Evolutionary conservation across 2,797 vertebrate species (phyloP).

Genomic region (Sus cebifrons): DNA sequence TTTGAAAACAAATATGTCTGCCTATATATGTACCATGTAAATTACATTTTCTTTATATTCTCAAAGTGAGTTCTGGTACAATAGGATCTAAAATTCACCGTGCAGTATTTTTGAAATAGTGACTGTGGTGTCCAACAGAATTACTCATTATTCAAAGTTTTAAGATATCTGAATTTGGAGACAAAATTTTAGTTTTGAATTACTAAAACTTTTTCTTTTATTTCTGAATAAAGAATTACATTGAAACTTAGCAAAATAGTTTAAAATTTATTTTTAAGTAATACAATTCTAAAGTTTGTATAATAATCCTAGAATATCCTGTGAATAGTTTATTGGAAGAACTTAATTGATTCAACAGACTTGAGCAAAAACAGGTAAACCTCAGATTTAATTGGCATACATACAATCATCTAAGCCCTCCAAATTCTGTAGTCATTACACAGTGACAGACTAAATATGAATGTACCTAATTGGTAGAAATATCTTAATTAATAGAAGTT

Average conservation of each 20-base stretch:
- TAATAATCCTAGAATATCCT: slow-evolving; percentile 5
- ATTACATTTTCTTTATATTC: neutral
- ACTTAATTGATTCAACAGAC: slow-evolving; percentile 30
- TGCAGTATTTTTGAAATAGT: neutral
- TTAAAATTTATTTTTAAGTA: neutral
- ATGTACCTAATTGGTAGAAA: slow-evolving; percentile 80
- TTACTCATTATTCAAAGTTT: neutral
- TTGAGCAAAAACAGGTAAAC: slow-evolving; percentile 63
- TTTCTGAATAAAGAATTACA: neutral
- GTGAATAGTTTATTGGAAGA: neutral
- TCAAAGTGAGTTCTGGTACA: neutral
- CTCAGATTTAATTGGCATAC: slow-evolving; percentile 58
- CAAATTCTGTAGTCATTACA: slow-evolving; percentile 40
- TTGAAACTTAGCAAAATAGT: neutral
- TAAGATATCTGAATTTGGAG: slow-evolving; percentile 9
- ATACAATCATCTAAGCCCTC: slow-evolving; percentile 55
- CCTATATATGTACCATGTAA: too few relatives aligned
- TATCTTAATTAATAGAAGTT: slow-evolving; percentile 82
- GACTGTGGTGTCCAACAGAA: neutral
- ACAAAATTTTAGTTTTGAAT: neutral
- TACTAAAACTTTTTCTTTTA: too few relatives aligned
- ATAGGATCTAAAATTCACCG: neutral
- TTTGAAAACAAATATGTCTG: neutral
- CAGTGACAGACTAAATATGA: slow-evolving; percentile 73
- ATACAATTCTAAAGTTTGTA: neutral